Evolutionary conservation across 2,797 vertebrate species (phyloP).

Genomic region (Spinus pinus): DNA sequence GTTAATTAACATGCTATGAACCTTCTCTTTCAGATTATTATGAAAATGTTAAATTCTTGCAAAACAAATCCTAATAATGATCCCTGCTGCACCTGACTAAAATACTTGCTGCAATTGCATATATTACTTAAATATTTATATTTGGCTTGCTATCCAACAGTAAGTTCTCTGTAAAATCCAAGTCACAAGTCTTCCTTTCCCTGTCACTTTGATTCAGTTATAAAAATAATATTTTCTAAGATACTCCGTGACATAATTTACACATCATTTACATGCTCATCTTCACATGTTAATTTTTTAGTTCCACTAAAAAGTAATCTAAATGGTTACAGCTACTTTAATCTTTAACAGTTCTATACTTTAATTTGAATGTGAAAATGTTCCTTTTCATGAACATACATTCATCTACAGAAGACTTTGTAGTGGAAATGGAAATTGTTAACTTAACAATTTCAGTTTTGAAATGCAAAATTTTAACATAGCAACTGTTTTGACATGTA

Average conservation of each 20-base stretch:
- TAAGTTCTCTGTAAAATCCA: not conserved
- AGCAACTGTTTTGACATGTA: not conserved
- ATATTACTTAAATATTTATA: not conserved
- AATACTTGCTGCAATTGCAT: not conserved
- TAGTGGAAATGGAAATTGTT: not conserved
- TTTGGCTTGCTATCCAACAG: not conserved
- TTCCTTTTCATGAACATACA: not conserved
- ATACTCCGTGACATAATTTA: not conserved
- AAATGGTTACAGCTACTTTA: not conserved
- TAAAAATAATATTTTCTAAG: not conserved
- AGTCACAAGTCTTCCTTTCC: not conserved
- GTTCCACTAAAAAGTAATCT: not conserved
- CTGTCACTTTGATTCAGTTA: not conserved
- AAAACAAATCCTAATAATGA: not conserved
- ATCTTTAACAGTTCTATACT: not conserved
- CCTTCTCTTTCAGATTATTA: conserved; percentile 3
- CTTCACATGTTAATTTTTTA: not conserved
- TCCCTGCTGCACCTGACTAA: not conserved
- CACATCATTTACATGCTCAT: not conserved
- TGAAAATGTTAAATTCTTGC: not conserved
- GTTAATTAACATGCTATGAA: not conserved
- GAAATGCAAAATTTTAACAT: not conserved
- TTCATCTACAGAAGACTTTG: not conserved
- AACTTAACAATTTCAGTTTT: not conserved
- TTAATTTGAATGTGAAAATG: not conserved